Evolutionary conservation across 2,113 vertebrate genomes (phyloP).

Genomic region (Pluvialis apricaria): DNA sequence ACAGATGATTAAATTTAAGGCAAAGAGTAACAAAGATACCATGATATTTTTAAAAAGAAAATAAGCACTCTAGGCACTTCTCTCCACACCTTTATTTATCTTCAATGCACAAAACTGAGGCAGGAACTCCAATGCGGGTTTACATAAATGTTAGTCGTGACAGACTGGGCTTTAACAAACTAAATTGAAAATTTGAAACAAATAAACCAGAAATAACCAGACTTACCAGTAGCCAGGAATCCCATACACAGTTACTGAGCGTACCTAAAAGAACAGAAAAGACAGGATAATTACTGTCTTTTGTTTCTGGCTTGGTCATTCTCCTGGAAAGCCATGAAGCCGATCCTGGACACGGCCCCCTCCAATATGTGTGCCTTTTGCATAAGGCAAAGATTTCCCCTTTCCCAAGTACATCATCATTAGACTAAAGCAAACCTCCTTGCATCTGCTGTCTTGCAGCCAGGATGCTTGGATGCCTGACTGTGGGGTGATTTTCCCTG

Average conservation of each 20-base stretch:
- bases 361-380: background rate
- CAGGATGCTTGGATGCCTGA: background rate
- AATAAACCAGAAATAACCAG: background rate
- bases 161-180: background rate
- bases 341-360: background rate
- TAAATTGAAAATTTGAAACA: background rate
- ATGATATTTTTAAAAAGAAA: background rate
- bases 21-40: background rate
- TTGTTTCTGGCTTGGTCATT: background rate
- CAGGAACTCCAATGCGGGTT: background rate
- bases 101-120: background rate
- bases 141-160: background rate
- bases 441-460: fast-evolving
- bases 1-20: background rate
- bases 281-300: background rate
- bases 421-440: background rate
- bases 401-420: background rate
- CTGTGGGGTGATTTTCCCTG: background rate
- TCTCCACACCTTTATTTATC: background rate
- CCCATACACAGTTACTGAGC: background rate
- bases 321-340: background rate
- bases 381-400: background rate
- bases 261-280: background rate
- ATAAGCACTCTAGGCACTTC: background rate
- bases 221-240: background rate